These are phyloP conservation scores for Heliconius hortense DNA, from an alignment of 2,888 invertebrate species.

Conservation along the genomic window DNA sequence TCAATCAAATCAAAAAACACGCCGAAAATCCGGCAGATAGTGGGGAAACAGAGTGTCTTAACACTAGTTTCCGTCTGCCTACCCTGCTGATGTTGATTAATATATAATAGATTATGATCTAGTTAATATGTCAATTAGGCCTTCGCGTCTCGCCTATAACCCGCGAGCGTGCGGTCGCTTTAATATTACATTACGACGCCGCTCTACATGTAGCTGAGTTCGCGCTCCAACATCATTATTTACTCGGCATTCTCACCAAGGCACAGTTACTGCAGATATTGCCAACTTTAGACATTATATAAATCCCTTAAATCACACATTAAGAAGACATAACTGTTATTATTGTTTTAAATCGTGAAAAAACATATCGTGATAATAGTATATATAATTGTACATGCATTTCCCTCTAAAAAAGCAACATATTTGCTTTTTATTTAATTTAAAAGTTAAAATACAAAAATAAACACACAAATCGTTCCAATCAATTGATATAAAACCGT, in stretches of 20 bases:
- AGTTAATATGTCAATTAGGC: conserved; percentile 16
- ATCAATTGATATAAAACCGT: too few relatives aligned
- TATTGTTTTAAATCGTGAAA: background rate
- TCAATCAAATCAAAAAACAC: too few relatives aligned
- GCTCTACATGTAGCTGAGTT: conserved; percentile 11
- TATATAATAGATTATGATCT: conserved; percentile 11
- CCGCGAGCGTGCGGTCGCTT: conserved; percentile 17
- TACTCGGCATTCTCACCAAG: conserved; percentile 12
- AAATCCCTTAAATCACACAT: conserved; percentile 8
- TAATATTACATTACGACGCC: conserved; percentile 19
- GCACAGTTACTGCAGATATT: conserved; percentile 20
- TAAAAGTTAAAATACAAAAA: too few relatives aligned
- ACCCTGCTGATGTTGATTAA: background rate
- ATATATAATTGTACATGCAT: background rate
- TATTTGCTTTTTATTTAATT: too few relatives aligned
- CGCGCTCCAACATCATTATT: conserved; percentile 19
- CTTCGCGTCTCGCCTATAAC: conserved; percentile 12
- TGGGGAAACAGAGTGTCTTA: too few relatives aligned
- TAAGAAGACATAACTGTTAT: background rate
- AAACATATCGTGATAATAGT: background rate
- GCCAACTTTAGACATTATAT: conserved; percentile 11
- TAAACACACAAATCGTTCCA: too few relatives aligned
- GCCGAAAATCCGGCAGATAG: too few relatives aligned
- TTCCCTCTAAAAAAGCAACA: too few relatives aligned
- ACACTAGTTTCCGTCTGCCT: too few relatives aligned